phyloP scores from a whole-genome alignment of 2,113 vertebrate genomes.

The Petromus typicus region DNA sequence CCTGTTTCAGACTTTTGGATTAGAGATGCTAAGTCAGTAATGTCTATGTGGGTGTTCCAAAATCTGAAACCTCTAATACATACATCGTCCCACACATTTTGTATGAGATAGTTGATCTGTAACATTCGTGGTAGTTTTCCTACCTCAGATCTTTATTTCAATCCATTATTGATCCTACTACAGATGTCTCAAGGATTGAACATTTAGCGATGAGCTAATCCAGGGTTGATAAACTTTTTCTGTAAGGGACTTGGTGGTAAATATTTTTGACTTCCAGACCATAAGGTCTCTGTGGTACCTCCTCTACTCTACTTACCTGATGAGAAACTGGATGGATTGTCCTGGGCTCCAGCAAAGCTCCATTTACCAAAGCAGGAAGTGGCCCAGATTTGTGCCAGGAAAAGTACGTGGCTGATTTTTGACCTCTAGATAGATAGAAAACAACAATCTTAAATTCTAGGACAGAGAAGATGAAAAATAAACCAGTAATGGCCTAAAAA shows the following conservation, averaged over 20 bases:
- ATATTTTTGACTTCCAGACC: background rate
- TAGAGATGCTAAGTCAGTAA: background rate
- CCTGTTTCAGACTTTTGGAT: background rate
- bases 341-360: background rate
- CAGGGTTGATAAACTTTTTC: background rate
- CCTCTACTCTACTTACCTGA: background rate
- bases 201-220: background rate
- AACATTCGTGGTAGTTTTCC: background rate
- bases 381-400: background rate
- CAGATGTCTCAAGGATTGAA: background rate
- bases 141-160: background rate
- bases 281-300: background rate
- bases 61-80: background rate
- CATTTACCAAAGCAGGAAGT: background rate
- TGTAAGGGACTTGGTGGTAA: background rate
- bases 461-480: background rate
- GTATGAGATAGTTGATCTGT: background rate
- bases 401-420: background rate
- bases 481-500: background rate
- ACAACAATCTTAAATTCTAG: background rate
- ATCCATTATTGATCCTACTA: background rate
- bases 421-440: background rate
- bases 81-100: background rate
- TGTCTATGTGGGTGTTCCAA: background rate
- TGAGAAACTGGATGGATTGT: background rate